These are phyloP conservation scores for Colistium nudipinnis DNA, from an alignment of 2,113 vertebrate genomes.

Conservation along the genomic window DNA sequence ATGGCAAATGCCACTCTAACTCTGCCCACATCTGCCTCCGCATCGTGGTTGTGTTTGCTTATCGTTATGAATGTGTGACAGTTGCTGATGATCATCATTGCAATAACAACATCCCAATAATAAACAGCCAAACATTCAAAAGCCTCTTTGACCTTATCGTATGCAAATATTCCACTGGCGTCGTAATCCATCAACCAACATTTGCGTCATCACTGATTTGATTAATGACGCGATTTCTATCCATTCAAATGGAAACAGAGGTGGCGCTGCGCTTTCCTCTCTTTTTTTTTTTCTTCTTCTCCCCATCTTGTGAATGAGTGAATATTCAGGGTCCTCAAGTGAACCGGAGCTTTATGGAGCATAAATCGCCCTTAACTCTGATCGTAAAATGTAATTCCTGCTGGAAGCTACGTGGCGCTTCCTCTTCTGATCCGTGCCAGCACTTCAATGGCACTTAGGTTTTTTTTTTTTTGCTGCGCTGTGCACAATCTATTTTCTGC, in stretches of 20 bases:
- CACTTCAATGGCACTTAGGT: constrained; percentile 25
- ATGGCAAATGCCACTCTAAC: too few relatives aligned
- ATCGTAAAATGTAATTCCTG: constrained; percentile 40
- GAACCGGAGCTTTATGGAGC: constrained; percentile 19
- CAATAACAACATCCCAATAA: neutral
- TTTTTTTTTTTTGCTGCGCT: constrained; percentile 44
- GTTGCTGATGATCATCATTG: neutral
- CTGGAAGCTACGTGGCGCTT: constrained; percentile 29
- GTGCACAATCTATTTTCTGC: constrained; percentile 23
- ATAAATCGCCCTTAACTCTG: constrained; percentile 35
- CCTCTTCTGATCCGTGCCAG: constrained; percentile 26
- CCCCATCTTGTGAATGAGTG: neutral
- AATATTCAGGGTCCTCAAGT: constrained; percentile 27
- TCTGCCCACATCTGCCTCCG: too few relatives aligned
- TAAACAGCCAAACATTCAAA: neutral
- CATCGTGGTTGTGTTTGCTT: too few relatives aligned
- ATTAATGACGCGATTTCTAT: neutral
- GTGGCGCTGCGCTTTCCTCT: too few relatives aligned
- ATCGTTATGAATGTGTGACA: too few relatives aligned
- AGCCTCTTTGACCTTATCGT: neutral
- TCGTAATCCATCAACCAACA: neutral
- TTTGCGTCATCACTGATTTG: neutral
- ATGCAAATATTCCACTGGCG: neutral
- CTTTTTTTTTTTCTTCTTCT: too few relatives aligned
- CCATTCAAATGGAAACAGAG: neutral